phyloP scores from a whole-genome alignment of 2,113 vertebrate species.

The Potamarius usumacintae region DNA sequence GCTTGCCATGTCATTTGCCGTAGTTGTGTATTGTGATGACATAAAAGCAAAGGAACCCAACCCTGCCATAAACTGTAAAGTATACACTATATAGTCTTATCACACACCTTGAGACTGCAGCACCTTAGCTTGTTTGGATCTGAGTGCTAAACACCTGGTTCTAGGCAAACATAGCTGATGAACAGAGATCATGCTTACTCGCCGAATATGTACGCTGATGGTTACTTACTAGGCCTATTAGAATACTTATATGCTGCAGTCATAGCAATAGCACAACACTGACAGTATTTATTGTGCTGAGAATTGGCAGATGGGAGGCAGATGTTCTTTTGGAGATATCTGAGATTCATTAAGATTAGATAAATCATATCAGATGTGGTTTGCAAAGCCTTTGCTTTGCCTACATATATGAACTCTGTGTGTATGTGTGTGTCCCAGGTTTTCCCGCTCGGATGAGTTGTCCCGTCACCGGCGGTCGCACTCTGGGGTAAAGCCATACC shows the following conservation, averaged over 20 bases:
- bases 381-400: background rate
- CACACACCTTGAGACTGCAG: background rate
- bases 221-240: background rate
- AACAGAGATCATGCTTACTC: background rate
- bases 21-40: conserved; percentile 4
- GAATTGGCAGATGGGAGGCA: conserved; percentile 1
- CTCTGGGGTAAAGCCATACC: conserved; percentile 93
- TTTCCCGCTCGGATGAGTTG: conserved; percentile 91
- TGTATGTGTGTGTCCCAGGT: conserved; percentile 70
- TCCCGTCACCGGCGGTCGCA: conserved; percentile 91
- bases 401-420: background rate
- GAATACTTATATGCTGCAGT: background rate
- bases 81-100: background rate
- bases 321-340: background rate
- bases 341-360: background rate
- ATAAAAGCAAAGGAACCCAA: conserved; percentile 21
- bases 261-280: background rate
- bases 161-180: conserved; percentile 7
- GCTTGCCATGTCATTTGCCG: background rate
- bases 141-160: conserved; percentile 2
- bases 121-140: background rate
- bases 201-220: background rate
- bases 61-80: conserved; percentile 20
- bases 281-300: background rate
- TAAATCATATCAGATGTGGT: background rate